Evolutionary conservation across 37 sponge, comb jelly and placozoan genomes (phyloP), one percentile per base, ranked within the genome.

Genomic region (Ephydatia muelleri): DNA sequence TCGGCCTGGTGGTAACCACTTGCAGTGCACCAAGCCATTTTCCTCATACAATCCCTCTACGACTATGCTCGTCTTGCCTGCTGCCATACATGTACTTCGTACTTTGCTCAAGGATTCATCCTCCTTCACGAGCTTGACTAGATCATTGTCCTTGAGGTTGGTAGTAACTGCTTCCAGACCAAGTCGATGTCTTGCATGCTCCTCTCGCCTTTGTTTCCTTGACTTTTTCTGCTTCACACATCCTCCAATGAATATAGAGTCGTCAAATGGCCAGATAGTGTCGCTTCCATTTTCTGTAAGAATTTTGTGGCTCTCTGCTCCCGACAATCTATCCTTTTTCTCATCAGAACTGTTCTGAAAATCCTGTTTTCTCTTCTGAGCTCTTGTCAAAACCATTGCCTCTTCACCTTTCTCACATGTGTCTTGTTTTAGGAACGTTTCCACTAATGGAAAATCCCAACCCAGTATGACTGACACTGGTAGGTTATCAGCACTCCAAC

Each of bases 381-480:
- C 34, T 28, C 77, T 34, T 21, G 85, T 84, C 38, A 49, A 65
- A 14, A 84, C 85, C 65, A 84, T 28, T 2, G 73, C 77, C 23
- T 76, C 73, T 12, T 36, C 43, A 6, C 2, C 19, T 21, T 39
- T 29, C 25, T 32, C 80, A 33, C 33, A 13, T 27, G 29, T 28
- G 75, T 14, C 75, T 57, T 57, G 57, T 57, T 57, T 57, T 11
- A 13, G 16, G 16, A 57, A 57, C 16, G 26, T 21, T 37, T 40
- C n/a, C 33, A 86, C 25, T 34, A 69, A 72, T 23, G 86, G 86
- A 73, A 86, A 34, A 34, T 86, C 86, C 35, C 86, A 39, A 19
- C 86, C 86, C 34, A 86, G 38, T 64, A 86, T 31, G 34, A 79
- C 80, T 2, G 86, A 64, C 34, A 78, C 80, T 30, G 86, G 80